These are phyloP conservation scores for Lates calcarifer DNA, from an alignment of 2,113 vertebrate species.

Conservation along the genomic window DNA sequence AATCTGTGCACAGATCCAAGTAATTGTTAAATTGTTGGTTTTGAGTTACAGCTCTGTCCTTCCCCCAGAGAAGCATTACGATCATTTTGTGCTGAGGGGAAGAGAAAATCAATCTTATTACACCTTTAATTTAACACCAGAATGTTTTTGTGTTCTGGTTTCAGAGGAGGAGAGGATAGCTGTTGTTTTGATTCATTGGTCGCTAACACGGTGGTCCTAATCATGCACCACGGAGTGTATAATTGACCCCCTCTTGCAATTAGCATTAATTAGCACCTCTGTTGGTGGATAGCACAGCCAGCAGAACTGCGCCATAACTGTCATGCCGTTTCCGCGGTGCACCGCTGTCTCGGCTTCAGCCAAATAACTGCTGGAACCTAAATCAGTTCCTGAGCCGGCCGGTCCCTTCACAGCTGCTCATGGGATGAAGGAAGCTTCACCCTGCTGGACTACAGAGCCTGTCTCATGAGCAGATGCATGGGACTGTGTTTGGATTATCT, in stretches of 20 bases:
- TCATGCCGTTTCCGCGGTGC: conserved; percentile 52
- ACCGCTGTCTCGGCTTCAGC: conserved; percentile 54
- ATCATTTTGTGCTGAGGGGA: conserved; percentile 9
- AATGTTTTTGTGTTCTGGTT: conserved; percentile 31
- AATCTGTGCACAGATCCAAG: conserved; percentile 8
- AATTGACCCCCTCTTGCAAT: conserved; percentile 76
- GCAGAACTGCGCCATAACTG: conserved; percentile 63
- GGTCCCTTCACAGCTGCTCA: conserved; percentile 49
- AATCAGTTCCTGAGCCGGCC: conserved; percentile 41
- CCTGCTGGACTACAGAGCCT: conserved; percentile 45
- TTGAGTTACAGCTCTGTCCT: not conserved
- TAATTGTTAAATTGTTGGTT: conserved; percentile 29
- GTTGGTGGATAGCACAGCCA: conserved; percentile 67
- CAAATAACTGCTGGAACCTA: conserved; percentile 54
- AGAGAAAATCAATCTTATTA: conserved; percentile 25
- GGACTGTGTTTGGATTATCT: conserved; percentile 54
- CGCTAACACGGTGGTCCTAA: conserved; percentile 63
- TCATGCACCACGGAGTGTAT: conserved; percentile 70
- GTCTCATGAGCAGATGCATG: conserved; percentile 49
- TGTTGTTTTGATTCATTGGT: conserved; percentile 71
- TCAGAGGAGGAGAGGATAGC: conserved; percentile 17
- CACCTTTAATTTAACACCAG: conserved; percentile 47
- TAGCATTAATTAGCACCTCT: conserved; percentile 81
- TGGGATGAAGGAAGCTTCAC: conserved; percentile 38
- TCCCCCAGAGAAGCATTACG: conserved; percentile 20